Conservation (phyloP, 2,888 invertebrate genomes). For the Cecidostiba fungosa region DNA sequence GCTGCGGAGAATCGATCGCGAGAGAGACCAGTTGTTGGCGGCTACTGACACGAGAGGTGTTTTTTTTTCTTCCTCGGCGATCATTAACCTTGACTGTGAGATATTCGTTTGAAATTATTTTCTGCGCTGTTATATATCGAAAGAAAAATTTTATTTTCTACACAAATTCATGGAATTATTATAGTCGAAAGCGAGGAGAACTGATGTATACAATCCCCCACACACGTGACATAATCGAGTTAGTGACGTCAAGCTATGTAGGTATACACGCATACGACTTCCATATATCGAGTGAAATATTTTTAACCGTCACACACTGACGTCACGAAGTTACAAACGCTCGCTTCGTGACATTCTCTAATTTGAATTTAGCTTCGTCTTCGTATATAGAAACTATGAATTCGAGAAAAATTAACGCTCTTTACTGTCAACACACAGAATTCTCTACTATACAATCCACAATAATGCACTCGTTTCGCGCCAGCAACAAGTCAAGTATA, state of each 20-base stretch:
- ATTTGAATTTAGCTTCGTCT: not conserved
- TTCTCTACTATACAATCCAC: no score
- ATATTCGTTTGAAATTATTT: not conserved
- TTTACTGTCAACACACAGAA: no score
- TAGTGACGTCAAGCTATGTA: not conserved
- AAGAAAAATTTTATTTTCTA: not conserved
- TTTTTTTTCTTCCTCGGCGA: not conserved
- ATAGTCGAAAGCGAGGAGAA: not conserved
- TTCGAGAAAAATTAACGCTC: no score
- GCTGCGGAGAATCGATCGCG: conserved; percentile 10
- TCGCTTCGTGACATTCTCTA: not conserved
- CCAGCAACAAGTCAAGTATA: no score
- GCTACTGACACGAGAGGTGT: not conserved
- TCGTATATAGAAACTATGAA: not conserved
- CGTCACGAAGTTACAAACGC: not conserved
- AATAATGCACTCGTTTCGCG: no score
- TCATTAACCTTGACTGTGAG: conserved; percentile 11
- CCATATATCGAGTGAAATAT: conserved; percentile 6
- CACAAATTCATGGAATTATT: not conserved
- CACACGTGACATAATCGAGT: not conserved
- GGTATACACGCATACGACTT: not conserved
- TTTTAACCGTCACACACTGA: conserved; percentile 16
- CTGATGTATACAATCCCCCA: not conserved
- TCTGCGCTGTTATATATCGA: not conserved
- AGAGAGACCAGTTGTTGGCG: not conserved